Conservation (phyloP, 2,797 vertebrate genomes). For the Zalophus californianus region DNA sequence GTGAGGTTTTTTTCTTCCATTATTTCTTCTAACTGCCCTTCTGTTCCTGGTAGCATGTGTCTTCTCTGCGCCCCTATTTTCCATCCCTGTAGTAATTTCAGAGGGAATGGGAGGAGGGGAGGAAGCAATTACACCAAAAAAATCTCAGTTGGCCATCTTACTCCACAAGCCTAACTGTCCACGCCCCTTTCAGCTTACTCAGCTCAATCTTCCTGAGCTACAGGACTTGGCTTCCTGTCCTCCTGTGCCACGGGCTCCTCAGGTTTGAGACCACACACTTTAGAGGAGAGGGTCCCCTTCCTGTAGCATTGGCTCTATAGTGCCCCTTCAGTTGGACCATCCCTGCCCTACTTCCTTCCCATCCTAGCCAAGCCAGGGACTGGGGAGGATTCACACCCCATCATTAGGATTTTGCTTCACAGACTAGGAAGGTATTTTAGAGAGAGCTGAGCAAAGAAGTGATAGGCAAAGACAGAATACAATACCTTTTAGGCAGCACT, state of each 20-base stretch:
- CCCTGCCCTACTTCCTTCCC: neutral
- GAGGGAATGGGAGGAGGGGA: neutral
- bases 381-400: neutral
- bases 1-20: neutral
- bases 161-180: neutral
- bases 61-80: neutral
- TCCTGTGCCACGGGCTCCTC: neutral
- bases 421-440: neutral
- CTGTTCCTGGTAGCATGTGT: rapidly evolving
- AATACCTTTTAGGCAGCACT: neutral
- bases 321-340: neutral
- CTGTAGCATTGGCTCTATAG: neutral
- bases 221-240: neutral
- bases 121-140: neutral
- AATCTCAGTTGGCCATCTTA: rapidly evolving
- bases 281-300: neutral
- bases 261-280: neutral
- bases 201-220: neutral
- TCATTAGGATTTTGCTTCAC: neutral
- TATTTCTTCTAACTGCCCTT: neutral
- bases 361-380: neutral
- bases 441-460: neutral
- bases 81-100: neutral
- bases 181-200: neutral
- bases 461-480: neutral